phyloP scores from a whole-genome alignment of 2,888 invertebrate genomes.

The Laothoe populi region DNA sequence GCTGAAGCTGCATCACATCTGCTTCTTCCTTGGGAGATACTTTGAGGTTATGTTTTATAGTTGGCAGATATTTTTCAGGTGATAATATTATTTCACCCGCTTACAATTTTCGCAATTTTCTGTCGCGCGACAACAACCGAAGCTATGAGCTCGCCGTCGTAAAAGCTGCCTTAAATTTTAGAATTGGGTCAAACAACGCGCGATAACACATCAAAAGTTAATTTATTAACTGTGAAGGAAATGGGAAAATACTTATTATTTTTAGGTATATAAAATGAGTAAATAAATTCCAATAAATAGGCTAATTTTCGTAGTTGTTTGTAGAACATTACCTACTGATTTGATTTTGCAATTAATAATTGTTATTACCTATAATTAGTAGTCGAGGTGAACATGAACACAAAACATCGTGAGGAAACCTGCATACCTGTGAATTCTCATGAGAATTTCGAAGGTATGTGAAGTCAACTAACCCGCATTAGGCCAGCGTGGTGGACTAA shows the following conservation, averaged over 20 bases:
- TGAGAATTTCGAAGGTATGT: too few relatives aligned
- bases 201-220: slow-evolving; percentile 49
- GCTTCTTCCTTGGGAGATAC: too few relatives aligned
- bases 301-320: neutral
- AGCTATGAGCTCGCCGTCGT: neutral
- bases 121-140: neutral
- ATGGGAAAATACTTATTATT: slow-evolving; percentile 20
- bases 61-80: neutral
- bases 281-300: neutral
- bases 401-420: too few relatives aligned
- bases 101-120: neutral
- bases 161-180: slow-evolving; percentile 39
- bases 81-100: neutral
- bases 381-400: too few relatives aligned
- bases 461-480: too few relatives aligned
- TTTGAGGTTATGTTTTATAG: too few relatives aligned
- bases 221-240: slow-evolving; percentile 30
- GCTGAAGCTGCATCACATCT: too few relatives aligned
- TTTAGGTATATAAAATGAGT: neutral
- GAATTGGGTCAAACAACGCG: slow-evolving; percentile 56
- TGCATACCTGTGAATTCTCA: too few relatives aligned
- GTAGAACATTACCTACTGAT: too few relatives aligned
- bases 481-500: too few relatives aligned
- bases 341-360: too few relatives aligned
- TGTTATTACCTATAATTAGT: too few relatives aligned